phyloP scores from a whole-genome alignment of 1,140 invertebrate species.

The Anoplophora glabripennis region DNA sequence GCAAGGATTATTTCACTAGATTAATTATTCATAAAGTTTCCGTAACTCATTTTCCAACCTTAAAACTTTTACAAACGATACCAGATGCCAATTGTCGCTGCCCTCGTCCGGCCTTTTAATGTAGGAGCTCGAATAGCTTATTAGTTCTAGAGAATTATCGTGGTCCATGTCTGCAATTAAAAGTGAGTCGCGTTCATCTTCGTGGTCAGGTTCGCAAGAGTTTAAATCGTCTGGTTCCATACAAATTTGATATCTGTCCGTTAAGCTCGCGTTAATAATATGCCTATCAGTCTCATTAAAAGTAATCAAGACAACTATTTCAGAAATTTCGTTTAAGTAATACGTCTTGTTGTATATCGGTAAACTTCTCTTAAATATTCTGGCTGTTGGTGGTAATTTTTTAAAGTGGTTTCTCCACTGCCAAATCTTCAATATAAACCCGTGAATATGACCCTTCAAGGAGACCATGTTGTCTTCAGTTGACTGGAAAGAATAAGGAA shows the following conservation, averaged over 20 bases:
- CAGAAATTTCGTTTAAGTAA: constrained; percentile 52
- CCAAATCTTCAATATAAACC: constrained; percentile 79
- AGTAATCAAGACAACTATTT: constrained; percentile 71
- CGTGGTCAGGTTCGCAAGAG: constrained; percentile 69
- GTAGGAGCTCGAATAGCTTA: constrained; percentile 69
- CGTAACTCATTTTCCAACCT: constrained; percentile 66
- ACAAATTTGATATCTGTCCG: constrained; percentile 70
- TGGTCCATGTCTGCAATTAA: constrained; percentile 68
- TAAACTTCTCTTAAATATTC: constrained; percentile 25
- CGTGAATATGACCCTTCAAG: constrained; percentile 58
- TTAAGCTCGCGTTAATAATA: constrained; percentile 71
- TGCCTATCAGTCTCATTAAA: constrained; percentile 64
- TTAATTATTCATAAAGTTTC: constrained; percentile 51
- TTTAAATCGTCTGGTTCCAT: constrained; percentile 51
- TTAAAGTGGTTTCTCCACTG: constrained; percentile 57
- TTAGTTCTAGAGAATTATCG: constrained; percentile 69
- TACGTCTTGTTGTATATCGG: constrained; percentile 28
- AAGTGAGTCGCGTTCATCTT: constrained; percentile 66
- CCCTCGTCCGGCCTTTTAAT: constrained; percentile 51
- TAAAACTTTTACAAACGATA: constrained; percentile 62
- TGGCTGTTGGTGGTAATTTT: constrained; percentile 22
- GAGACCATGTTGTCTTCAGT: constrained; percentile 39
- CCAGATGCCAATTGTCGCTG: constrained; percentile 51
- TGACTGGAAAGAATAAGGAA: constrained; percentile 32
- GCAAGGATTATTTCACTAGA: too few relatives aligned